Evolutionary conservation across 1,140 invertebrate species (phyloP).

Genomic region (Rhizoglyphus robini): DNA sequence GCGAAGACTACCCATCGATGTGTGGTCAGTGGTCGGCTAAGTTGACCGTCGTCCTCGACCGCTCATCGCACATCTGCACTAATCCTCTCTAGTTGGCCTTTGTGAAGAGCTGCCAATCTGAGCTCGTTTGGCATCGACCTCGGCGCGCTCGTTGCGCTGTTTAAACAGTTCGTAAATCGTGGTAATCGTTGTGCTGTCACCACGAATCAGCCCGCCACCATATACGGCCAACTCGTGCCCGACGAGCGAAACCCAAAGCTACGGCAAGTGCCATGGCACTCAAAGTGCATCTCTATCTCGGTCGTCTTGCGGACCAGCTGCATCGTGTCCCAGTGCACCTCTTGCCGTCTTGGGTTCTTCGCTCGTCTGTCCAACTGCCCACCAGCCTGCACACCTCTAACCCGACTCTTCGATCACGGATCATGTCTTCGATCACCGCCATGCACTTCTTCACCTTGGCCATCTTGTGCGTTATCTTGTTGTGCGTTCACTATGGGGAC

Average conservation of each 20-base stretch:
- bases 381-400: not conserved
- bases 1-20: no score
- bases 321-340: not conserved
- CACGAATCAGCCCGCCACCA: no score
- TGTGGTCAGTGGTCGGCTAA: no score
- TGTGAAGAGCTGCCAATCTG: no score
- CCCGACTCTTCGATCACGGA: not conserved
- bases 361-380: not conserved
- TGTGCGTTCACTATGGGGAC: not conserved
- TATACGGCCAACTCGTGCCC: not conserved
- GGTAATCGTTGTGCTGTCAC: no score
- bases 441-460: constrained; percentile 16
- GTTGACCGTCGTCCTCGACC: no score
- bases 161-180: no score
- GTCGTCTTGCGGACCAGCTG: not conserved
- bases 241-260: not conserved
- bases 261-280: not conserved
- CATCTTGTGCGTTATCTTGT: not conserved
- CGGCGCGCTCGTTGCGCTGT: no score
- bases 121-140: no score
- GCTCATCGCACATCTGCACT: no score
- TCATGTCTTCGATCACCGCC: constrained; percentile 13
- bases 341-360: not conserved
- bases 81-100: no score
- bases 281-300: not conserved